Base-by-base conservation (phyloP, 2,888 invertebrate species). In the Rotaria sp. region DNA sequence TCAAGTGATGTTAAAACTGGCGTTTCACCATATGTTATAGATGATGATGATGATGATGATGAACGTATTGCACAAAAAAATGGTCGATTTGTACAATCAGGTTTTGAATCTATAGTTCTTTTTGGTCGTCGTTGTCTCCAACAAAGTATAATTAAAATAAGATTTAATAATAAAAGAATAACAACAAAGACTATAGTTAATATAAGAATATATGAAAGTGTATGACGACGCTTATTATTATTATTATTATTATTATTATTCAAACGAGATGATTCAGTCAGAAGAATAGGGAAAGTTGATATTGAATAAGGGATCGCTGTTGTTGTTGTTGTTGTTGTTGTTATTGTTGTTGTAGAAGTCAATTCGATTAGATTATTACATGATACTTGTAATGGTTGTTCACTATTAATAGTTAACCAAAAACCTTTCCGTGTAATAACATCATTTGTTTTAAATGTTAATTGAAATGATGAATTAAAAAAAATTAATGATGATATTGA, bases 91-190 rank as follows among this genome's bases (percentile, higher is more conserved):
- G 35, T 67, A 67, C 30, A 15, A 35, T 67, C 38, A 15, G 35
- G 21, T 67, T 67, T 67, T 30, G 67, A 67, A 67, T 67, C 35
- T 0, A 67, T 30, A 1, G 35, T 67, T 8, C 18, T 3, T 67
- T 67, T 67, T 67, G 67, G 35, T 18, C 67, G 67, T 67, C 80
- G 45, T 80, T 80, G 80, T 80, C 45, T 80, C 80, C 80, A 80
- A 80, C 80, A 80, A 15, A 80, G 80, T n/a, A 80, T 41, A 80
- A 80, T 80, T 45, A 80, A 80, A n/a, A 80, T 11, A 45, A 80
- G 13, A 80, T 80, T 80, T 80, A 80, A 45, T 80, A 80, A 21
- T 24, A 80, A 38, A 45, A 80, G 45, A 45, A 41, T n/a, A 45
- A n/a, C 45, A 80, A 80, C 80, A 18, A 80, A 80, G 26, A 80